Evolutionary conservation across 2,113 vertebrate species (phyloP), one percentile per base, ranked within the genome.

Genomic region (Ovis canadensis): DNA sequence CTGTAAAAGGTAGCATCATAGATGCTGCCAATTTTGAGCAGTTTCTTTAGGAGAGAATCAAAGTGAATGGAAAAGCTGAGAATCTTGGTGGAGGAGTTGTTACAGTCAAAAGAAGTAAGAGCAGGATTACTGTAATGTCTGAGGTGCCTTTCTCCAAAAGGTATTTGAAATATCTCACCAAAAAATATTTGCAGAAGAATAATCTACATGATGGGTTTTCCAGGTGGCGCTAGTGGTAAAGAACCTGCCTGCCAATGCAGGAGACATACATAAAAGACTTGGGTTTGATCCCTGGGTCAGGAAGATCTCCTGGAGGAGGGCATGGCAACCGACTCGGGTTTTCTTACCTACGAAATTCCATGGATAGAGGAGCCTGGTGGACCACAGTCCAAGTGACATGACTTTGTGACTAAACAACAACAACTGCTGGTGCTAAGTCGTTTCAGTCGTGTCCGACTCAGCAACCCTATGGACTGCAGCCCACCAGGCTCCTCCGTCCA

Each of bases 151-250:
- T 57, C 55, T 27, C n/a, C n/a, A 36, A 84, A 59, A 84, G n/a
- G 7, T 29, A 29, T 57, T 43, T 84, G 54, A 84, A 84, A 57
- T 40, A 84, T 84, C 25, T 99, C 36, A 99, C 99, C 77, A 99
- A 99, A 99, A 99, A 99, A 98, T 99, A 99, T 96, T 99, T 99
- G 98, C 99, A 99, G 98, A 99, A 99, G 98, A 99, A 99, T 98
- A 99, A 99, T 98, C 98, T 99, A 88, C 99, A 99, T 52, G 99
- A 99, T 98, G 99, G 99, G 23, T 27, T 77, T 77, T 25, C 71
- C 23, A 14, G 36, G 71, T 77, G 71, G 21, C 1, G 21, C 71
- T 27, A 43, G 23, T 77, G 36, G 36, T 27, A 77, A 77, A 77
- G 71, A 43, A 77, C 36, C 71, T 43, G 23, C 71, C 71, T 43